Conservation (phyloP, 2,888 invertebrate species). For the Leptogaster cylindrica region DNA sequence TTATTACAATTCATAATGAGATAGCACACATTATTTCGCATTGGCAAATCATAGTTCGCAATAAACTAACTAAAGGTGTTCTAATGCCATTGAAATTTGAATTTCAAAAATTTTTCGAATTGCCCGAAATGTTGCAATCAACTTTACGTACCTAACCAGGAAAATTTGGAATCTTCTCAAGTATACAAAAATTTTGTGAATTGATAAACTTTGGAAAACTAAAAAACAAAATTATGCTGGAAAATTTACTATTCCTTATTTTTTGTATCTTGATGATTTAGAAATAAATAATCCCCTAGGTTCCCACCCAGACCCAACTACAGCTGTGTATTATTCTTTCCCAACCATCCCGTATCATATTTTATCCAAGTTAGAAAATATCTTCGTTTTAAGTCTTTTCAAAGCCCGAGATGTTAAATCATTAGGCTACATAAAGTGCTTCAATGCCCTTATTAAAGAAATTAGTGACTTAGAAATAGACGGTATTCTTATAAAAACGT, state of each 20-base stretch:
- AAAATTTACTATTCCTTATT: slow-evolving; percentile 12
- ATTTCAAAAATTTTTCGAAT: slow-evolving; percentile 21
- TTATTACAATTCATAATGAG: neutral
- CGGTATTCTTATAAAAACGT: neutral
- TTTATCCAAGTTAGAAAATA: neutral
- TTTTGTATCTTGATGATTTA: slow-evolving; percentile 40
- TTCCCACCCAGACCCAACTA: slow-evolving; percentile 1
- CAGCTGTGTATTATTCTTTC: slow-evolving; percentile 6
- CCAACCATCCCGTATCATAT: neutral
- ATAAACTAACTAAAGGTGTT: neutral
- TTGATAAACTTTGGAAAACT: neutral
- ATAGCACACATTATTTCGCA: neutral
- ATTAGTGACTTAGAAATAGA: neutral
- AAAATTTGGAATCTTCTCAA: neutral
- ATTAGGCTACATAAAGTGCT: slow-evolving; percentile 9
- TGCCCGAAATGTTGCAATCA: slow-evolving; percentile 2
- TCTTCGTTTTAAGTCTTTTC: neutral
- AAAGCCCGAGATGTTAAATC: slow-evolving; percentile 11
- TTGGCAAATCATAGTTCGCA: neutral
- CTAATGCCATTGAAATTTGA: slow-evolving; percentile 32
- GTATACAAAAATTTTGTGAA: slow-evolving; percentile 16
- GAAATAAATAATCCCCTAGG: slow-evolving; percentile 43
- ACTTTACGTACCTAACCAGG: neutral
- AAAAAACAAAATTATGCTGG: neutral
- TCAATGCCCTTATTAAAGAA: neutral